Conservation (phyloP, 2,888 invertebrate species). For the Osedax frankpressi region DNA sequence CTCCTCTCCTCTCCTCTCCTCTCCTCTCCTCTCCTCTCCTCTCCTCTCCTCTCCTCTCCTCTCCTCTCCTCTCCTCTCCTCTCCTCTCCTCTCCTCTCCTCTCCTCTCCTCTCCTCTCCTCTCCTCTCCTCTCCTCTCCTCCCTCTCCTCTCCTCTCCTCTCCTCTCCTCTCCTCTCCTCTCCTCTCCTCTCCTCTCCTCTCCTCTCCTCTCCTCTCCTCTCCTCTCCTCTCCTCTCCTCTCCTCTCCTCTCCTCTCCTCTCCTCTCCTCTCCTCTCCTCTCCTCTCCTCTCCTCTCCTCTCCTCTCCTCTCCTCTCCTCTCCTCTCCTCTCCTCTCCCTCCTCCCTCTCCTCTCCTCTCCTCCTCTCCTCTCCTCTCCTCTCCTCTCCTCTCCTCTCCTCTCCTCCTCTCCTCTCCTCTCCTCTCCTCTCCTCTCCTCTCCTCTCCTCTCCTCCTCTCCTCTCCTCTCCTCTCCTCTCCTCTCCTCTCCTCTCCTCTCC, state of each 20-base stretch:
- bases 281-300: conserved; percentile 16
- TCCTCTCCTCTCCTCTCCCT: conserved; percentile 13
- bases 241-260: conserved; percentile 11
- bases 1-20: conserved; percentile 20
- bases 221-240: conserved; percentile 16
- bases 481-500: conserved; percentile 16
- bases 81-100: conserved; percentile 20
- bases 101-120: too few species aligned
- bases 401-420: conserved; percentile 15
- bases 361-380: conserved; percentile 15
- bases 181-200: conserved; percentile 15
- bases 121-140: background rate
- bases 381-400: conserved; percentile 16
- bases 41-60: conserved; percentile 20
- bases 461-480: conserved; percentile 16
- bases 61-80: conserved; percentile 20
- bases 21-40: conserved; percentile 20
- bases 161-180: conserved; percentile 14
- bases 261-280: conserved; percentile 14
- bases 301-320: conserved; percentile 9
- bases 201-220: conserved; percentile 16
- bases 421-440: conserved; percentile 12
- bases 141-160: conserved; percentile 9
- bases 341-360: conserved; percentile 9
- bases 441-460: conserved; percentile 13